Evolutionary conservation across 2,113 vertebrate species (phyloP), one percentile per base, ranked within the genome.

Genomic region (Toxostoma redivivum): DNA sequence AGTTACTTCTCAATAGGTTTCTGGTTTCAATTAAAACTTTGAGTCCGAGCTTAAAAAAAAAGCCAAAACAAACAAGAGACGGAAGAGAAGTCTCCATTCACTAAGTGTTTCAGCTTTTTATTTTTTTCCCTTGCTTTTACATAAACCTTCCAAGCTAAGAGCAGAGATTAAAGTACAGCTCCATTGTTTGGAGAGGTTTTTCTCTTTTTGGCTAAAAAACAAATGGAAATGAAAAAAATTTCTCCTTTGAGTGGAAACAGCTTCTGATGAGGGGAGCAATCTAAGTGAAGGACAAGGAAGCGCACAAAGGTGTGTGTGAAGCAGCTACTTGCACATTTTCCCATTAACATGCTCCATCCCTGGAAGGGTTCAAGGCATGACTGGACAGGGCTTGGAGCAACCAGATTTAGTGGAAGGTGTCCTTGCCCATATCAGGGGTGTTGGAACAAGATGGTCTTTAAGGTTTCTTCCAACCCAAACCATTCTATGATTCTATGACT

Each of bases 1-100:
- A 28, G 66, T 94, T 96, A 79, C 92, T 94, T 91, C 95, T 97
- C 94, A 96, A 96, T 92, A 97, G 97, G 96, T 96, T 97, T 98
- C 97, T 98, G 97, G 96, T 97, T 98, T 98, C 97, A 98, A 97
- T 98, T 98, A 97, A 97, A 97, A 96, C 94, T 96, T 97, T 81
- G 91, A 54, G 86, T 96, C 95, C 84, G 74, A 93, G 72, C 57
- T 84, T 11, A 67, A 91, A 78, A 90, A 71, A 87, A 67, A 71
- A 64, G 10, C 13, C 45, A 72, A 91, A 89, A 82, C 89, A 92
- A 96, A 74, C 72, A 94, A 81, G 71, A 83, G 77, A 96, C 80
- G 86, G 78, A 88, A 93, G 72, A 94, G 91, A 94, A 95, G 71
- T 64, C 82, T 80, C 92, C 86, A 82, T 95, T 91, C 81, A 80